Conservation (phyloP, 2,113 vertebrate species). For the Mirza zaza region DNA sequence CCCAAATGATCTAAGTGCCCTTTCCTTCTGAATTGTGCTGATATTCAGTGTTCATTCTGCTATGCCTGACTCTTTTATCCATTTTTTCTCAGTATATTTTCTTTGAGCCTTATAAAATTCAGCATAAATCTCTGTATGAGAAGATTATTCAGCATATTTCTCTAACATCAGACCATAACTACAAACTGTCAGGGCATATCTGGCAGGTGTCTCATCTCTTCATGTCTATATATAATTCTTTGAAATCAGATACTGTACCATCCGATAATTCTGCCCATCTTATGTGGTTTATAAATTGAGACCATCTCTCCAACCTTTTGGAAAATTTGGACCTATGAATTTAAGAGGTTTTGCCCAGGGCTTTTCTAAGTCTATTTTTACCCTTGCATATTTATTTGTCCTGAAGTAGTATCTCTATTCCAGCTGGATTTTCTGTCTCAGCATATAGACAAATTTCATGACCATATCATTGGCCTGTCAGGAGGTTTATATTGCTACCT, state of each 20-base stretch:
- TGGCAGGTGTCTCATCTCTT: slow-evolving; percentile 54
- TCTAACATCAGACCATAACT: slow-evolving; percentile 45
- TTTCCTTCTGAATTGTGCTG: slow-evolving; percentile 23
- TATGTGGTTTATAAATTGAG: slow-evolving; percentile 47
- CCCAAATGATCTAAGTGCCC: background rate
- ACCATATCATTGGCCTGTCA: background rate
- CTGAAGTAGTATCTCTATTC: background rate
- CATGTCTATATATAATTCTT: slow-evolving; percentile 51
- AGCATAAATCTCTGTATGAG: slow-evolving; percentile 45
- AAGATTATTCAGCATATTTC: slow-evolving; percentile 60
- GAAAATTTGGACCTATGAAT: slow-evolving; percentile 36
- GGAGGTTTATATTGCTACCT: background rate
- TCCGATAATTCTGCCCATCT: slow-evolving; percentile 39
- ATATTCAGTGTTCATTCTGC: slow-evolving; percentile 14
- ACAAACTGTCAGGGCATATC: slow-evolving; percentile 52
- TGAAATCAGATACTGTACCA: slow-evolving; percentile 51
- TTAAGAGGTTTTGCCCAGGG: background rate
- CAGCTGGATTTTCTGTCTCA: slow-evolving; percentile 32
- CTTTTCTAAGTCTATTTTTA: background rate
- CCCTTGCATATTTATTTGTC: slow-evolving; percentile 10
- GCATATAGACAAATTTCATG: background rate
- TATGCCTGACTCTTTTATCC: background rate
- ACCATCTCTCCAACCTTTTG: background rate
- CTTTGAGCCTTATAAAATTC: slow-evolving; percentile 55
- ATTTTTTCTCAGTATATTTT: slow-evolving; percentile 46